These are phyloP conservation scores for Chamaea fasciata DNA, from an alignment of 2,113 vertebrate genomes.

Conservation along the genomic window DNA sequence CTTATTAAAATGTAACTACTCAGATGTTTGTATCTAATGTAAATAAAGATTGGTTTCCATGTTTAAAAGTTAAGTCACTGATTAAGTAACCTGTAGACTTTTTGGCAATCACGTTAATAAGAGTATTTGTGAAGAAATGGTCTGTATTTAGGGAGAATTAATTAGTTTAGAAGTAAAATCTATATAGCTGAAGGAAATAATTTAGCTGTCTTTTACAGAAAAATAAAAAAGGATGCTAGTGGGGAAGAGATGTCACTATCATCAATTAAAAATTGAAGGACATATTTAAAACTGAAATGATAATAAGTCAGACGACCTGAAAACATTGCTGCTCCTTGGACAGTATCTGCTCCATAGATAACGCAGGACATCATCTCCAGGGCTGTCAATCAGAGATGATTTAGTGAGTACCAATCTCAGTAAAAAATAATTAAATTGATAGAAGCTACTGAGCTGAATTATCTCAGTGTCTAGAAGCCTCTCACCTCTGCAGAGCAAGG, in stretches of 20 bases:
- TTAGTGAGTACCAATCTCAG: neutral
- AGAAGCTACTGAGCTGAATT: neutral
- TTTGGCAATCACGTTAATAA: neutral
- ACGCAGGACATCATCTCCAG: neutral
- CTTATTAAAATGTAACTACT: neutral
- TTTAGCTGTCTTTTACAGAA: neutral
- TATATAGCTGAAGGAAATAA: neutral
- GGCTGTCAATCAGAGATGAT: neutral
- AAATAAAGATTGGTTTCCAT: neutral
- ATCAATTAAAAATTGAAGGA: slow-evolving; percentile 2
- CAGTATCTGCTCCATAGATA: neutral
- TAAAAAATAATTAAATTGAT: slow-evolving; percentile 1
- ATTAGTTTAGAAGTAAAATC: slow-evolving; percentile 44
- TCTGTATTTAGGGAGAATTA: slow-evolving; percentile 1
- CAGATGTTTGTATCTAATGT: neutral
- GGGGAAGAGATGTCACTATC: neutral
- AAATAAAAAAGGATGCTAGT: neutral
- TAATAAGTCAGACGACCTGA: neutral
- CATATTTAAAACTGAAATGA: neutral
- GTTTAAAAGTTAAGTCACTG: neutral
- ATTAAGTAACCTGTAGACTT: neutral
- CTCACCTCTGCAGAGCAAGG: neutral
- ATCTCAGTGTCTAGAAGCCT: neutral
- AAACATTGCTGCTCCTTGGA: neutral
- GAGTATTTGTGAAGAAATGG: neutral